These are phyloP conservation scores for Chondrosia reniformis DNA, from an alignment of 37 sponge, comb jelly and placozoan species.

Conservation along the genomic window DNA sequence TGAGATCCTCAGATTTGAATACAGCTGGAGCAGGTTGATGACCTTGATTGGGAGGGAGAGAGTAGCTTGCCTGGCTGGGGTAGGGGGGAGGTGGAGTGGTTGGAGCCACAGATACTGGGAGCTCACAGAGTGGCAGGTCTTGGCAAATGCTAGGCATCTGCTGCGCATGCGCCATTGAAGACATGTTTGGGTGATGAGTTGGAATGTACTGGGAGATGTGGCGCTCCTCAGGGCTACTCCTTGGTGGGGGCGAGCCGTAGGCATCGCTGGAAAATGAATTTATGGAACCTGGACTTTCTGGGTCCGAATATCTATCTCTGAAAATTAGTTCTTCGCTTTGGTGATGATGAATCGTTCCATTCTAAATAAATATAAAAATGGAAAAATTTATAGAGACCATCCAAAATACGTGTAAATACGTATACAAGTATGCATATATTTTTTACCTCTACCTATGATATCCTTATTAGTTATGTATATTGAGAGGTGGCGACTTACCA, in stretches of 20 bases:
- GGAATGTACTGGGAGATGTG: neutral
- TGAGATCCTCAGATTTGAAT: slow-evolving; percentile 9
- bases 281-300: slow-evolving; percentile 8
- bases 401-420: too few species aligned
- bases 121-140: neutral
- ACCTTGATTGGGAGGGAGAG: neutral
- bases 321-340: neutral
- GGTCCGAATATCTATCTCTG: slow-evolving; percentile 6
- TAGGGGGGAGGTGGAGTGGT: slow-evolving; percentile 21
- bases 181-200: neutral
- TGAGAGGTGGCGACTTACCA: too few species aligned
- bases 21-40: neutral
- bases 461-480: too few species aligned
- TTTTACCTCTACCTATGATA: too few species aligned
- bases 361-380: neutral
- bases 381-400: too few species aligned
- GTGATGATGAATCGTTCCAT: slow-evolving; percentile 13
- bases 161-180: neutral
- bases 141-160: neutral
- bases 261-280: neutral
- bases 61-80: slow-evolving; percentile 2
- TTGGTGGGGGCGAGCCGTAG: slow-evolving; percentile 4
- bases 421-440: too few species aligned
- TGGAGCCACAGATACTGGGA: neutral
- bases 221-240: neutral